Evolutionary conservation across 2,888 invertebrate species (phyloP), one percentile per base, ranked within the genome.

Genomic region (Lamellibrachia columna): DNA sequence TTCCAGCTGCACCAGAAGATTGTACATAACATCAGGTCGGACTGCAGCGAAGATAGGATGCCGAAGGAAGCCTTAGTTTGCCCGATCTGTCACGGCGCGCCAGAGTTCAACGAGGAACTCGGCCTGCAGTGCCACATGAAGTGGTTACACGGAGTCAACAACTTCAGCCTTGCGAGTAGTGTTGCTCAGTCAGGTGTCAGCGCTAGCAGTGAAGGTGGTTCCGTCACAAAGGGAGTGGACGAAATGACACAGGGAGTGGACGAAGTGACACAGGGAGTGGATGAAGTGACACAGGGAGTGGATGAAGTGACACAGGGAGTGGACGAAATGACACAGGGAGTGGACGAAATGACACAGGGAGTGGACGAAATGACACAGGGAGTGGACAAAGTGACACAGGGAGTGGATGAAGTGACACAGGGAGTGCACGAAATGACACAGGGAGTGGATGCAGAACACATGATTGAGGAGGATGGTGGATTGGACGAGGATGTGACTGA

Each of bases 1-100:
- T 75, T 75, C 75, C 75, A 75, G 75, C 75, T 75, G 75, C 75
- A 75, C 22, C 75, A 75, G 75, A 75, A 75, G 75, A 75, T 75
- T n/a, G 75, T 75, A 22, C 75, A 75, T n/a, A 75, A 75, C 75
- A 75, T 75, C 22, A 75, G 75, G 75, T 75, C 75, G 2, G 75
- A 75, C 75, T 6, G 75, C 22, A 22, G 75, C 22, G 75, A 75
- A n/a, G 22, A 75, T 15, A 15, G 75, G 15, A 75, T 75, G 75
- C 75, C 75, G 22, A 75, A 75, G 75, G 75, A 75, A 6, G 4
- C 22, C n/a, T n/a, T 75, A 15, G 75, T 75, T n/a, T 75, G 75
- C n/a, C 75, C 75, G 15, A 75, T 75, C 75, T 75, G 75, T 75
- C 75, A 75, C 75, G 75, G 75, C 75, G 75, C 75, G 22, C 75